Evolutionary conservation across 1,140 invertebrate genomes (phyloP).

Genomic region (Sycobia sp.): DNA sequence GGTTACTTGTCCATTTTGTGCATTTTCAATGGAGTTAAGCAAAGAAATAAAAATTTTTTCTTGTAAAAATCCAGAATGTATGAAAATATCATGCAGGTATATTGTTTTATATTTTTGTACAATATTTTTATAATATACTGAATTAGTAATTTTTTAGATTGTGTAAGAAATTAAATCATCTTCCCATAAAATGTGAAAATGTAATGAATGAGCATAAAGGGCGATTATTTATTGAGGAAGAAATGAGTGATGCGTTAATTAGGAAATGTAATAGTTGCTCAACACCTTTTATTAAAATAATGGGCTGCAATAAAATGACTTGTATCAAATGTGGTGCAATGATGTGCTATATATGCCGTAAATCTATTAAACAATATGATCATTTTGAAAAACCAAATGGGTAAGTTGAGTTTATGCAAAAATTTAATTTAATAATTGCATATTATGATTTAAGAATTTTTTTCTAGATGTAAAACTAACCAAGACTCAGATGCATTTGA

Average conservation of each 20-base stretch:
- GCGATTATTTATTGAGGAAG: slow-evolving; percentile 67
- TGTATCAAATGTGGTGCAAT: slow-evolving; percentile 67
- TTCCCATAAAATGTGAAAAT: slow-evolving; percentile 68
- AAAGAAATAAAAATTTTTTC: slow-evolving; percentile 67
- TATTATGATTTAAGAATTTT: no score
- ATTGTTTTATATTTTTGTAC: neutral
- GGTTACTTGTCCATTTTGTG: slow-evolving; percentile 70
- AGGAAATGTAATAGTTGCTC: slow-evolving; percentile 67
- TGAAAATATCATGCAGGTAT: slow-evolving; percentile 69
- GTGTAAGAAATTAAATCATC: slow-evolving; percentile 67
- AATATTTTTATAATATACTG: neutral
- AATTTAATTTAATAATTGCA: no score
- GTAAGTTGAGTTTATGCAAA: no score
- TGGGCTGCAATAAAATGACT: slow-evolving; percentile 74
- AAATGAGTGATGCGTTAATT: slow-evolving; percentile 69
- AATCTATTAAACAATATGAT: slow-evolving; percentile 39
- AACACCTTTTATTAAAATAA: slow-evolving; percentile 65
- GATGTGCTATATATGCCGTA: slow-evolving; percentile 73
- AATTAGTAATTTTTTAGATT: slow-evolving; percentile 48
- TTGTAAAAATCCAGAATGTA: slow-evolving; percentile 70
- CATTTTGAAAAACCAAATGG: neutral
- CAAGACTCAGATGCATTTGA: neutral
- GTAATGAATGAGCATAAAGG: slow-evolving; percentile 60
- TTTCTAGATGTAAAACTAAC: neutral
- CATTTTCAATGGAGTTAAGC: slow-evolving; percentile 67